Conservation (phyloP, 1,140 invertebrate genomes). For the Sarcophaga peregrina region DNA sequence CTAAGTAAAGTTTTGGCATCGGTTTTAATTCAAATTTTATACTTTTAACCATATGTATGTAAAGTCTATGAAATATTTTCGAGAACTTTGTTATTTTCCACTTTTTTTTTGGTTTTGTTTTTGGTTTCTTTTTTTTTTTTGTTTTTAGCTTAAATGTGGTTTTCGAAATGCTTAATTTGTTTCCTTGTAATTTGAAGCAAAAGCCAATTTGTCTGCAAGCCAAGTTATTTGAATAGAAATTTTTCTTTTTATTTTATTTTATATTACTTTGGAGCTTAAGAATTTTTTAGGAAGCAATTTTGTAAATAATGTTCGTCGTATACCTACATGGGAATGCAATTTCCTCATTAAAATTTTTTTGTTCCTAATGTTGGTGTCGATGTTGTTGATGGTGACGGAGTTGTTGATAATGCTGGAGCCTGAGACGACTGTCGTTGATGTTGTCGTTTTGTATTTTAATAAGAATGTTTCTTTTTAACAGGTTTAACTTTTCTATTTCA, state of each 20-base stretch:
- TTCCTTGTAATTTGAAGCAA: background rate
- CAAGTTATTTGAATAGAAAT: background rate
- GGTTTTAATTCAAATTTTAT: too few species aligned
- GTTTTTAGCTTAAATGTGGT: too few species aligned
- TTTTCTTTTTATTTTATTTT: background rate
- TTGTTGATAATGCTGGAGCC: too few species aligned
- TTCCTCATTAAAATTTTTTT: background rate
- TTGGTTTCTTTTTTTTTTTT: too few species aligned
- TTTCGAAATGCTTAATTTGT: too few species aligned
- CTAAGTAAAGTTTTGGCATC: too few species aligned
- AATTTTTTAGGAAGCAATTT: background rate
- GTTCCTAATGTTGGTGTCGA: background rate
- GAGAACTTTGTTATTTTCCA: too few species aligned
- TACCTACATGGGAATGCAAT: background rate
- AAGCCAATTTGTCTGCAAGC: conserved; percentile 10
- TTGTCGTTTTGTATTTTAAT: background rate
- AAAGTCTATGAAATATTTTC: too few species aligned
- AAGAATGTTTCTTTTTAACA: conserved; percentile 11
- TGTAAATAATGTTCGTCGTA: background rate
- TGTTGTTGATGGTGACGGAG: too few species aligned
- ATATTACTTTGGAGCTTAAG: background rate
- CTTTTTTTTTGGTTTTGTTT: too few species aligned
- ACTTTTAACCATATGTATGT: too few species aligned
- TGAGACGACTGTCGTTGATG: too few species aligned
- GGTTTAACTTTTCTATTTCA: conserved; percentile 15